Evolutionary conservation across 2,113 vertebrate genomes (phyloP).

Genomic region (Barbus barbus): DNA sequence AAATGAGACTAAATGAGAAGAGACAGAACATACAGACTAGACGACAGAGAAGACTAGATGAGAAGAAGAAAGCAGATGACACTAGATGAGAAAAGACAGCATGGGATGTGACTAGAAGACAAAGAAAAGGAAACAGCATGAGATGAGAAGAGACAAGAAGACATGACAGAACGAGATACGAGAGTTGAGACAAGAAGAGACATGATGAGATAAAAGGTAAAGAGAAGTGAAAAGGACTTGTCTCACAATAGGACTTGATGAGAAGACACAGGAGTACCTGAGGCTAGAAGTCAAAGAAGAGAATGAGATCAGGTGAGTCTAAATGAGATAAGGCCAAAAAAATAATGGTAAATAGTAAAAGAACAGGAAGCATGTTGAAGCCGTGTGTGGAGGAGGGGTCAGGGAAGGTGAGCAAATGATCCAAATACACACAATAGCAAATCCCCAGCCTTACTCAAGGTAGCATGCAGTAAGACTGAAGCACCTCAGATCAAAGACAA

Average conservation of each 20-base stretch:
- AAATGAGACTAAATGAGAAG: not conserved
- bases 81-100: not conserved
- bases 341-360: not conserved
- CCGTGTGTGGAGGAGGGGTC: not conserved
- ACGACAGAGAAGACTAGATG: not conserved
- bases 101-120: not conserved
- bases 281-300: not conserved
- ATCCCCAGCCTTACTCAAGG: conserved; percentile 32
- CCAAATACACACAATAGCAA: conserved; percentile 39
- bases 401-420: not conserved
- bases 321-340: not conserved
- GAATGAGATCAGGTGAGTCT: not conserved
- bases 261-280: not conserved
- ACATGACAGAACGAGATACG: not conserved
- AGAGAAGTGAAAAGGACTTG: not conserved
- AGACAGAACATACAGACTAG: not conserved
- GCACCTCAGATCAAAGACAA: conserved; percentile 49
- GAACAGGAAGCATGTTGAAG: not conserved
- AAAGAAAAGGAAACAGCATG: not conserved
- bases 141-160: not conserved
- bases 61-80: not conserved
- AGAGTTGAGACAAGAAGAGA: not conserved
- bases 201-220: not conserved
- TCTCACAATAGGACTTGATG: not conserved
- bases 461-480: conserved; percentile 23